Percentiles rank a stretch among this genome's conserved stretches.
These are phyloP conservation scores for Sparus aurata DNA, from an alignment of 2,797 vertebrate species.

Conservation along the genomic window DNA sequence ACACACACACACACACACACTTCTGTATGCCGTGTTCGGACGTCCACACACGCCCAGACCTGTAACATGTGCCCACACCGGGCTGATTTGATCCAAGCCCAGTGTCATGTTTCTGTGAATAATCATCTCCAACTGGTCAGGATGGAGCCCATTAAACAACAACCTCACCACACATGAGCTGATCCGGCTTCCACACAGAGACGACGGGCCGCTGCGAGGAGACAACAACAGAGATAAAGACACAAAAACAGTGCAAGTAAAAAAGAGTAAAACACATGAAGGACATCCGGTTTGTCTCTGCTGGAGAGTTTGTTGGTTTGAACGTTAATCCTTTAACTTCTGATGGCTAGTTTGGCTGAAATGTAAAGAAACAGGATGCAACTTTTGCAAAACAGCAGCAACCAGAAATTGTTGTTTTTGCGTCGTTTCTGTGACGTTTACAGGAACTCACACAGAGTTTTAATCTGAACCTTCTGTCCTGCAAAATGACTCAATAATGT, in stretches of 20 bases:
- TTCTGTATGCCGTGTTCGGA: slow-evolving; percentile 2
- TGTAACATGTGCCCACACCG: slow-evolving; percentile 44
- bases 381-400: too few relatives aligned
- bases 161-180: slow-evolving; percentile 22
- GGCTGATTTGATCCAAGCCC: slow-evolving; percentile 45
- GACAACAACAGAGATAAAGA: slow-evolving; percentile 5
- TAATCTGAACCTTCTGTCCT: too few relatives aligned
- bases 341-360: too few relatives aligned
- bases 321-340: too few relatives aligned
- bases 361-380: too few relatives aligned
- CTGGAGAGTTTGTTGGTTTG: too few relatives aligned
- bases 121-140: slow-evolving; percentile 56
- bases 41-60: slow-evolving; percentile 30
- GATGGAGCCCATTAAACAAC: slow-evolving; percentile 41
- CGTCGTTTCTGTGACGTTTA: too few relatives aligned
- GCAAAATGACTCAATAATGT: too few relatives aligned
- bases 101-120: slow-evolving; percentile 61
- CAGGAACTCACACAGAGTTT: too few relatives aligned
- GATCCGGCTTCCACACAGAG: neutral
- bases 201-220: too few relatives aligned
- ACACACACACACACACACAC: slow-evolving; percentile 26
- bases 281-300: neutral
- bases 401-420: too few relatives aligned
- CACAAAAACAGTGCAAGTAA: neutral
- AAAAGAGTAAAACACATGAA: too few relatives aligned